Conservation (phyloP, 1,140 invertebrate genomes). For the Zophobas morio region DNA sequence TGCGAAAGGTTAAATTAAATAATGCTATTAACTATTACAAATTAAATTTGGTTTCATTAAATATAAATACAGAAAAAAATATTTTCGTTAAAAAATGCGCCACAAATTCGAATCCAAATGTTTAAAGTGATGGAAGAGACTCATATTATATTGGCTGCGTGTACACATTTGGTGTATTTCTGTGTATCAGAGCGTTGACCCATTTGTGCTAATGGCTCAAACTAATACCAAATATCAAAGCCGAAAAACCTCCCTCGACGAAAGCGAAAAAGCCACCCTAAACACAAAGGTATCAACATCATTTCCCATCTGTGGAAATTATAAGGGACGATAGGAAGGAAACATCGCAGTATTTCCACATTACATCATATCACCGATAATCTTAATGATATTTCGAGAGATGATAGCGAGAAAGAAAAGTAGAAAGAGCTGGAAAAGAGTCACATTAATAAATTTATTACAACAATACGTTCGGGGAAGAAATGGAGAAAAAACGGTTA, state of each 20-base stretch:
- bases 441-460: constrained; percentile 54
- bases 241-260: constrained; percentile 1
- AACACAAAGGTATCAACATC: constrained; percentile 44
- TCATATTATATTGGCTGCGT: too few species aligned
- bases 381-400: constrained; percentile 56
- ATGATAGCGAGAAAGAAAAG: constrained; percentile 46
- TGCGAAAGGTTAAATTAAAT: too few species aligned
- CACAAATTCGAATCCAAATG: too few species aligned
- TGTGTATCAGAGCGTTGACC: too few species aligned
- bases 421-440: constrained; percentile 37
- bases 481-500: constrained; percentile 24
- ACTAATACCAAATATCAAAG: constrained; percentile 2
- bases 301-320: constrained; percentile 38
- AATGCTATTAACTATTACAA: too few species aligned
- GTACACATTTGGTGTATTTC: too few species aligned
- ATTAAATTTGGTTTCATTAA: too few species aligned
- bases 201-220: too few species aligned
- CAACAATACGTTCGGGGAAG: constrained; percentile 47
- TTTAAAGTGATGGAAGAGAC: too few species aligned
- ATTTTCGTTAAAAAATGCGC: too few species aligned
- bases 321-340: constrained; percentile 28
- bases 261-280: constrained; percentile 19
- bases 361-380: constrained; percentile 56
- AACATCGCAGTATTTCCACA: constrained; percentile 51
- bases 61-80: too few species aligned